Evolutionary conservation across 2,888 invertebrate species (phyloP).

Genomic region (Cybosia mesomella): DNA sequence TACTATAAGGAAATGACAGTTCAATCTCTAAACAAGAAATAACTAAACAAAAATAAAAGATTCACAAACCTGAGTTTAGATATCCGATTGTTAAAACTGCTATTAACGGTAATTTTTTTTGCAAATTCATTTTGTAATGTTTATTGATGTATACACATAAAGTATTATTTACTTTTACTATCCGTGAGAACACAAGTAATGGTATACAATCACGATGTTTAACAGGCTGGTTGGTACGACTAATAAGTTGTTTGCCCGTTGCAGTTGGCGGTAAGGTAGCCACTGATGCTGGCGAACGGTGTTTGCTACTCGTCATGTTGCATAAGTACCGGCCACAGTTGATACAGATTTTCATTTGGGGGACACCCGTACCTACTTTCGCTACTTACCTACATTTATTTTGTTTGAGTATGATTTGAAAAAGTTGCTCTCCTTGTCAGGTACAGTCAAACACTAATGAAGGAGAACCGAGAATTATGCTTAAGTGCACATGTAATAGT

Average conservation of each 20-base stretch:
- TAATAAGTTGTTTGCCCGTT: constrained; percentile 52
- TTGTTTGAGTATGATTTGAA: constrained; percentile 45
- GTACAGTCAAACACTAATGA: constrained; percentile 24
- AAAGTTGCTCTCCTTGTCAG: constrained; percentile 47
- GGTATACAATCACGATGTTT: constrained; percentile 29
- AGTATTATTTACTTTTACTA: constrained; percentile 15
- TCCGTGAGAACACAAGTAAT: constrained; percentile 30
- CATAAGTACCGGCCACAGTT: constrained; percentile 77
- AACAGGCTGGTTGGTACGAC: constrained; percentile 21
- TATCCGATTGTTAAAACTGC: constrained; percentile 57
- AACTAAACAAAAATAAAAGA: constrained; percentile 7
- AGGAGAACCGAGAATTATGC: constrained; percentile 9
- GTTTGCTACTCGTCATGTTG: constrained; percentile 66
- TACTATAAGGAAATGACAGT: background rate
- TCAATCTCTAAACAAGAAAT: background rate
- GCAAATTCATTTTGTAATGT: constrained; percentile 53
- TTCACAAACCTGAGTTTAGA: constrained; percentile 59
- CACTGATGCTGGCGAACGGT: constrained; percentile 71
- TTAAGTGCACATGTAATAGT: constrained; percentile 10
- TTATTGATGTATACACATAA: constrained; percentile 34
- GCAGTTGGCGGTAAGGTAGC: constrained; percentile 60
- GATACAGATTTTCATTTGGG: constrained; percentile 86
- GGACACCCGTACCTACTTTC: constrained; percentile 83
- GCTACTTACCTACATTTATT: constrained; percentile 68
- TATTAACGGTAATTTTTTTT: constrained; percentile 49